Evolutionary conservation across 2,888 invertebrate species (phyloP), one percentile per base, ranked within the genome.

Genomic region (Pseudococcus jackbeardsleyi): DNA sequence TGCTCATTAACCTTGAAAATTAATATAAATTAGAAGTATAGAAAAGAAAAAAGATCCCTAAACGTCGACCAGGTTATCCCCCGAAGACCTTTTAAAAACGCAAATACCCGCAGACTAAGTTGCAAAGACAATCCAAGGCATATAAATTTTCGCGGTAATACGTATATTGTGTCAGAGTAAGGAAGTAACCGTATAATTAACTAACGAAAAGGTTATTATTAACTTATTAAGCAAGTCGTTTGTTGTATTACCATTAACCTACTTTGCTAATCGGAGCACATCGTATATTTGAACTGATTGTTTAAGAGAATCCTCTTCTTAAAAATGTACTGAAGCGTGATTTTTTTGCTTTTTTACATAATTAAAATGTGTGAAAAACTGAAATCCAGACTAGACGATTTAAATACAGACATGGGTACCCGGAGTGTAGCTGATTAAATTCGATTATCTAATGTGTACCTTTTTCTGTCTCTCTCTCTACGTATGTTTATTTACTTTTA

Each of bases 181-280:
- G 79, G 79, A 82, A 82, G 79, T 82, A 46, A 82, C 15, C 46
- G 79, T 82, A 82, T 46, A 82, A 82, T 82, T 82, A 82, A 82
- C 79, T 46, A 46, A 82, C 79, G 79, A 82, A 82, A 82, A 82
- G 79, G 79, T 82, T 82, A 82, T 82, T 46, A 82, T 82, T 82
- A 82, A 82, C 79, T 82, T 82, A 82, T 82, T 82, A 82, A 82
- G 79, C 79, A 82, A 82, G 79, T 82, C 46, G 79, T 82, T 82
- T 82, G 79, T 82, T 42, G 42, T 82, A 82, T 82, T 82, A 82
- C 79, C 79, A 82, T 82, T 82, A 82, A 82, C 79, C 79, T 82
- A 82, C 79, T 82, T 82, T 46, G 79, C 46, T 82, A 82, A 82
- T 82, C 79, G 79, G 79, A 82, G 79, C 79, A 82, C 46, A 82